Evolutionary conservation across 2,113 vertebrate genomes (phyloP), one percentile per base, ranked within the genome.

Genomic region (Pantherophis guttatus): DNA sequence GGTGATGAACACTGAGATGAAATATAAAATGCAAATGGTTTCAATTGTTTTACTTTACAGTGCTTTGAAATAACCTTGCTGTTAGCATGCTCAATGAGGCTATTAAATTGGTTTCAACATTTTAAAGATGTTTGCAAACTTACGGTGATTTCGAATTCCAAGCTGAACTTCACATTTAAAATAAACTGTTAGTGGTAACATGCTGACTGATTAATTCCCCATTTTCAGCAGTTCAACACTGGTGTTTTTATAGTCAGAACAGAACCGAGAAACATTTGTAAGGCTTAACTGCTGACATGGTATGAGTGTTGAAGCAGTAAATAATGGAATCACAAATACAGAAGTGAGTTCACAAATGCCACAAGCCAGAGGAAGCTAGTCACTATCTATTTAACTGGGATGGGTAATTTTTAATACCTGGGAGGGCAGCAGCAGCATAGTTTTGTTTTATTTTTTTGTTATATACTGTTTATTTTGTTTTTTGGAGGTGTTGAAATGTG

Each of bases 61-160:
- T 65, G n/a, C 33, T 55, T 54, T 89, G 23, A 53, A 70, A 70
- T 52, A 65, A 53, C 91, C 59, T 88, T 29, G 48, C 39, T 54
- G 57, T 62, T 59, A 59, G 52, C 15, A 62, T 65, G 50, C 13
- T 33, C n/a, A 52, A 87, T 50, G 29, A 65, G 13, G 53, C 91
- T 86, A 58, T 91, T 81, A 86, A 48, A 91, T n/a, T 59, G 39
- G 9, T 91, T 91, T 86, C 86, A 24, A 55, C 33, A 48, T 92
- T 48, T 52, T 53, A 62, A 48, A 62, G 57, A 29, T 24, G 3
- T 26, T 54, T 58, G 55, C 15, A 29, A 62, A 26, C 81, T 55
- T 55, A 92, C 50, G n/a, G 29, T 88, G 54, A 48, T n/a, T 86
- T 70, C 26, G 8, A n/a, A 57, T 85, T 57, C 52, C 26, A 55